Conservation (phyloP, 1,140 invertebrate species). For the Leguminivora glycinivorella region DNA sequence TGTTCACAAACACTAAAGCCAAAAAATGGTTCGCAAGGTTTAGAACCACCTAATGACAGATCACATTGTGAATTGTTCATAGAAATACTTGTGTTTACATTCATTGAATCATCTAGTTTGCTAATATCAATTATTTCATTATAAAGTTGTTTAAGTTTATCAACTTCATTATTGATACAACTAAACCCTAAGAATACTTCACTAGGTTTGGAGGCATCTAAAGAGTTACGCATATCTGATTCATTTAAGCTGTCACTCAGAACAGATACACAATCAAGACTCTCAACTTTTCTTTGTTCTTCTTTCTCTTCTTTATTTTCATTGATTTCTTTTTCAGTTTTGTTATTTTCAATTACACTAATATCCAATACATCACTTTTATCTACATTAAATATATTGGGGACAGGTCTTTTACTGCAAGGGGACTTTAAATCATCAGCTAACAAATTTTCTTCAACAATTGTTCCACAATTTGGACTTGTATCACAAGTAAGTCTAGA, state of each 20-base stretch:
- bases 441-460: conserved; percentile 19
- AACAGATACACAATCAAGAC: not conserved
- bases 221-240: not conserved
- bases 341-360: not conserved
- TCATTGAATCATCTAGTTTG: conserved; percentile 4
- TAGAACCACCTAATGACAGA: not conserved
- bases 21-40: conserved; percentile 20
- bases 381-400: conserved; percentile 18
- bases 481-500: conserved; percentile 34
- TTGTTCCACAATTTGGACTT: conserved; percentile 37
- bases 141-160: not conserved
- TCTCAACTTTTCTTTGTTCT: not conserved
- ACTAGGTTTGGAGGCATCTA: conserved; percentile 14
- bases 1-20: conserved; percentile 7
- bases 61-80: not conserved
- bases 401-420: not conserved
- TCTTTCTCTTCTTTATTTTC: not conserved
- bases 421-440: not conserved
- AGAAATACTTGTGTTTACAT: not conserved
- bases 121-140: conserved; percentile 8
- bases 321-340: not conserved
- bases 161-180: not conserved
- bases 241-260: conserved; percentile 16
- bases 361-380: conserved; percentile 21
- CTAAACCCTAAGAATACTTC: conserved; percentile 30